phyloP scores from a whole-genome alignment of 2,113 vertebrate genomes.

The Saguinus midas region DNA sequence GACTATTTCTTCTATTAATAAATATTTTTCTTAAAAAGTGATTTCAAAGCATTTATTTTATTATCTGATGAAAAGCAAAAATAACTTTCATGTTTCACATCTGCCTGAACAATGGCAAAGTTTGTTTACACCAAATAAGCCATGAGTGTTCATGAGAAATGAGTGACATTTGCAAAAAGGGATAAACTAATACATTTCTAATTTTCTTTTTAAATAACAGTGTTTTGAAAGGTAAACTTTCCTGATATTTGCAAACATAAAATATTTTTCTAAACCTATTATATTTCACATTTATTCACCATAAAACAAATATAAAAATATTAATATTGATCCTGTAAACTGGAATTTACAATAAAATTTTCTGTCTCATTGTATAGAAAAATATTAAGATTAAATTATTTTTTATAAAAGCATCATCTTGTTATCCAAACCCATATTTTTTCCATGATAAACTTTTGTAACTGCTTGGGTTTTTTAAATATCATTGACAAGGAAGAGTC shows the following conservation, averaged over 20 bases:
- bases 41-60: neutral
- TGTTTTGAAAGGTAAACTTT: neutral
- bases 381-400: neutral
- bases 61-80: neutral
- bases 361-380: neutral
- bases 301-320: conserved; percentile 22
- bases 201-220: neutral
- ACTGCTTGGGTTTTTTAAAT: neutral
- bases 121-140: neutral
- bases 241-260: neutral
- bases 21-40: neutral
- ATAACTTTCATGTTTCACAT: neutral
- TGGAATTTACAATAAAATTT: neutral
- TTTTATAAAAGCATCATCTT: neutral
- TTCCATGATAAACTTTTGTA: neutral
- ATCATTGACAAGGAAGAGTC: neutral
- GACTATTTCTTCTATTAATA: neutral
- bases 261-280: neutral
- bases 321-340: neutral
- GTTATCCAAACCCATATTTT: neutral
- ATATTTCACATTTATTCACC: neutral
- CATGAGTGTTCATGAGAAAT: neutral
- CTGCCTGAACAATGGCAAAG: neutral
- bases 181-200: neutral
- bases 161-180: neutral